Percentiles rank a stretch among this genome's conserved stretches.
These are phyloP conservation scores for Eristalinus sepulchralis DNA, from an alignment of 2,888 invertebrate genomes.

Conservation along the genomic window DNA sequence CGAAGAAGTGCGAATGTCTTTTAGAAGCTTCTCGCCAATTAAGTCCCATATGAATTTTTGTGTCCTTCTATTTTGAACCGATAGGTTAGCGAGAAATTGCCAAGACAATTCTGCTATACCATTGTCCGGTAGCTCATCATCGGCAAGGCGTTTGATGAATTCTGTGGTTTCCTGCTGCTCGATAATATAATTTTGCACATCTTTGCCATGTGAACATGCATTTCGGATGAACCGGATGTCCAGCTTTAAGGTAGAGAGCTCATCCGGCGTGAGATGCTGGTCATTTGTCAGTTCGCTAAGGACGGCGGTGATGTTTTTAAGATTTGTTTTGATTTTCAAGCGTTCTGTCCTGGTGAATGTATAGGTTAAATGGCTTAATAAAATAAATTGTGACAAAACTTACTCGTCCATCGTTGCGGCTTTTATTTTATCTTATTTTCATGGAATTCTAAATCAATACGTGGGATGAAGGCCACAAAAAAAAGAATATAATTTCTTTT, in stretches of 20 bases:
- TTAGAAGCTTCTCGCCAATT: slow-evolving; percentile 73
- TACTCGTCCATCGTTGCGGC: slow-evolving; percentile 14
- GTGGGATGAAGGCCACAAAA: background rate
- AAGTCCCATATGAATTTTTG: slow-evolving; percentile 76
- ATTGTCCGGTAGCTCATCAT: background rate
- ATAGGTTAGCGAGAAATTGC: slow-evolving; percentile 78
- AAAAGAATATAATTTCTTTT: background rate
- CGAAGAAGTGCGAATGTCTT: slow-evolving; percentile 66
- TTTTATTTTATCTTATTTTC: background rate
- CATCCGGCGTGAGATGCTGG: slow-evolving; percentile 16
- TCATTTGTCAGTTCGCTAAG: slow-evolving; percentile 17
- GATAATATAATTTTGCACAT: slow-evolving; percentile 42
- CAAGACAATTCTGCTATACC: slow-evolving; percentile 70
- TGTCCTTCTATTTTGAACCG: slow-evolving; percentile 76
- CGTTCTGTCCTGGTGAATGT: slow-evolving; percentile 29
- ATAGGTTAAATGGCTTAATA: background rate
- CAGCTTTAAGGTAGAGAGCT: slow-evolving; percentile 28
- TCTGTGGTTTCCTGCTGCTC: slow-evolving; percentile 38
- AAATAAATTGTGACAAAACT: background rate
- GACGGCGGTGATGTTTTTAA: slow-evolving; percentile 29
- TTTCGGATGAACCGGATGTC: slow-evolving; percentile 45
- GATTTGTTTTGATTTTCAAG: slow-evolving; percentile 39
- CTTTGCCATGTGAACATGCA: slow-evolving; percentile 32
- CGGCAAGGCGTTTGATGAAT: slow-evolving; percentile 18
- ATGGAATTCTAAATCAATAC: background rate